Conservation (phyloP, 2,113 vertebrate species). For the Syrmaticus mikado region DNA sequence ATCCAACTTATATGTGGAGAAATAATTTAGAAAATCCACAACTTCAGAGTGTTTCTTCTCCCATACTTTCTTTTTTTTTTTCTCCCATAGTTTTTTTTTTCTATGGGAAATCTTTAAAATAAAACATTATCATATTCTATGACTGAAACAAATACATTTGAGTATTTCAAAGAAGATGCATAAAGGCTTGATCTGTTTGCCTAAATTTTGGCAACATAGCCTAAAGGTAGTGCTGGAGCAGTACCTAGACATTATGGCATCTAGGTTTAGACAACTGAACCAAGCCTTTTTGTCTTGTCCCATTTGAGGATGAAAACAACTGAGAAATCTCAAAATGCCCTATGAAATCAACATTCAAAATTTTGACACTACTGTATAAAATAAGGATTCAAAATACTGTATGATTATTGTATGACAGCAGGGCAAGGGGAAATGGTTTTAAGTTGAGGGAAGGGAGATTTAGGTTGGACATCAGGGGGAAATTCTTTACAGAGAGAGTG, state of each 20-base stretch:
- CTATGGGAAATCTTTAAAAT: background rate
- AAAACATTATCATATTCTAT: background rate
- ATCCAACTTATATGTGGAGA: background rate
- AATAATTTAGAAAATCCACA: background rate
- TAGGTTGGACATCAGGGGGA: too few relatives aligned
- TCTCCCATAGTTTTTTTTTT: background rate
- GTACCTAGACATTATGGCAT: background rate
- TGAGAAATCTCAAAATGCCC: background rate
- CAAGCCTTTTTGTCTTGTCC: background rate
- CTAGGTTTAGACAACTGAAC: background rate
- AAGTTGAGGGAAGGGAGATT: too few relatives aligned
- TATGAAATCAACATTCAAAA: background rate
- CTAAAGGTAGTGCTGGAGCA: fast-evolving
- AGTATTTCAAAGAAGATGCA: background rate
- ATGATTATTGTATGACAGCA: too few relatives aligned
- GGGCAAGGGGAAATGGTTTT: too few relatives aligned
- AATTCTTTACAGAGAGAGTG: too few relatives aligned
- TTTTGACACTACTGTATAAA: background rate
- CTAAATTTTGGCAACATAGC: background rate
- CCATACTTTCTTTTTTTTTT: too few relatives aligned
- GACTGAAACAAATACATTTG: background rate
- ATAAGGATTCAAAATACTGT: background rate
- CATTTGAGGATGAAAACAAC: background rate
- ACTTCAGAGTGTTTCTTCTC: background rate
- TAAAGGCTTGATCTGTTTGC: background rate